Percentiles rank a stretch among this genome's conserved stretches.
Evolutionary conservation across 2,888 invertebrate species (phyloP).

Genomic region (Drosophila silvestris): DNA sequence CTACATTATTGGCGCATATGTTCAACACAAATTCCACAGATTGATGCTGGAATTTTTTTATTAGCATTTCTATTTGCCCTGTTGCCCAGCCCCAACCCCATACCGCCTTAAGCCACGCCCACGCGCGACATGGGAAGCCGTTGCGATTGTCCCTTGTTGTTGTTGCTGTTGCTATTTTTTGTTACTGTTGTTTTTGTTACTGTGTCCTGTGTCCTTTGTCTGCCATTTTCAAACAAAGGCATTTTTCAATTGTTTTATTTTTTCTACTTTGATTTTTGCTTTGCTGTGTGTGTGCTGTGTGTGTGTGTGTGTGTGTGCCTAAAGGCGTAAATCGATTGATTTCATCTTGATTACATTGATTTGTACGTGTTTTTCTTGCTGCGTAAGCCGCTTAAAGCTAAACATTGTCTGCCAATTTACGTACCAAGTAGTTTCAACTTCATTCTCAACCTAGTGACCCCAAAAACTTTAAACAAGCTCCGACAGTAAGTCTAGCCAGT

Average conservation of each 20-base stretch:
- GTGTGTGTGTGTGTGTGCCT: constrained; percentile 12
- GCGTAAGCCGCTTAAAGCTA: constrained; percentile 49
- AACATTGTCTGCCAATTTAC: constrained; percentile 19
- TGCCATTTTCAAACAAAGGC: constrained; percentile 74
- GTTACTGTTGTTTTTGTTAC: constrained; percentile 25
- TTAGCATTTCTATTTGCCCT: constrained; percentile 80
- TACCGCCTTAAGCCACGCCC: constrained; percentile 38
- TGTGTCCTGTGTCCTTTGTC: constrained; percentile 65
- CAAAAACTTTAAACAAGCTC: neutral
- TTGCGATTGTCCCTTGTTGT: constrained; percentile 1
- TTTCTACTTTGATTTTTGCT: constrained; percentile 43
- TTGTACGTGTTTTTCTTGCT: constrained; percentile 33
- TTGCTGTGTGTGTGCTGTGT: neutral
- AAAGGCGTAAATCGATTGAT: constrained; percentile 68
- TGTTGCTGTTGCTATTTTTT: constrained; percentile 21
- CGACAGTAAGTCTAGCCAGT: neutral
- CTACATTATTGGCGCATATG: constrained; percentile 79
- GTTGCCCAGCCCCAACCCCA: constrained; percentile 7
- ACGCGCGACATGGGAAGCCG: constrained; percentile 29
- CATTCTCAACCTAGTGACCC: neutral
- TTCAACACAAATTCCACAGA: constrained; percentile 81
- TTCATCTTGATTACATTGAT: constrained; percentile 77
- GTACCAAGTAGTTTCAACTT: neutral
- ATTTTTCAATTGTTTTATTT: constrained; percentile 75
- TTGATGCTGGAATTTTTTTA: constrained; percentile 82